Base-by-base conservation (phyloP, 2,888 invertebrate species). In the Mechanitis mazaeus region DNA sequence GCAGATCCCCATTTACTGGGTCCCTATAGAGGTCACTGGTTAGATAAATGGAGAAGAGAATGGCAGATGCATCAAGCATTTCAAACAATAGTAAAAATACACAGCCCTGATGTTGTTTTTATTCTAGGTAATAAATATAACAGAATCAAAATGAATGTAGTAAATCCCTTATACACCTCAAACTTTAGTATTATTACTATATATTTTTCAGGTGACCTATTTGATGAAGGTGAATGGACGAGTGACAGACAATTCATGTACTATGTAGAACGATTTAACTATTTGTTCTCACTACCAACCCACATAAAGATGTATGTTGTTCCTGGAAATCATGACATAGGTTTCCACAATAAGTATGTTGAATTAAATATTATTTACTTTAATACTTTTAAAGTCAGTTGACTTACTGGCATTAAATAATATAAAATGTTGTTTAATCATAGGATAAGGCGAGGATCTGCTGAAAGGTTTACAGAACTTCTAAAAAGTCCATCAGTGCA, bases 1-100 rank as follows among this genome's bases (percentile, higher is more conserved):
- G 94, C 98, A 1, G 99, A 99, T 79, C 95, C 96, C 0, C 99
- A 98, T 89, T 91, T 99, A 61, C 85, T 98, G 33, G 98, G 98
- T 1, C 93, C 94, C 1, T 88, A 92, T 65, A 92, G 93, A 61
- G 98, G 98, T 0, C 97, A 98, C 77, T 98, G 98, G 98, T 93
- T 97, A 76, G 99, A 99, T 81, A 98, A 97, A 87, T 86, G 98
- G 69, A 91, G 96, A 77, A 92, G 98, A 71, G 99, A 99, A 87
- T 98, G 97, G 98, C 98, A 99, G 85, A 99, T 99, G 99, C 92
- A 95, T 71, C 92, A 96, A 74, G 92, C 97, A 1, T 99, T 97
- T 80, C 95, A 97, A 87, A 94, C 97, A 12, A 94, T 96, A 2
- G 91, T 97, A 72, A 79, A 87, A 0, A 75, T 97, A 47, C 95